Evolutionary conservation across 2,797 vertebrate species (phyloP), one percentile per base, ranked within the genome.

Genomic region (Enteromius thamalakanensis): DNA sequence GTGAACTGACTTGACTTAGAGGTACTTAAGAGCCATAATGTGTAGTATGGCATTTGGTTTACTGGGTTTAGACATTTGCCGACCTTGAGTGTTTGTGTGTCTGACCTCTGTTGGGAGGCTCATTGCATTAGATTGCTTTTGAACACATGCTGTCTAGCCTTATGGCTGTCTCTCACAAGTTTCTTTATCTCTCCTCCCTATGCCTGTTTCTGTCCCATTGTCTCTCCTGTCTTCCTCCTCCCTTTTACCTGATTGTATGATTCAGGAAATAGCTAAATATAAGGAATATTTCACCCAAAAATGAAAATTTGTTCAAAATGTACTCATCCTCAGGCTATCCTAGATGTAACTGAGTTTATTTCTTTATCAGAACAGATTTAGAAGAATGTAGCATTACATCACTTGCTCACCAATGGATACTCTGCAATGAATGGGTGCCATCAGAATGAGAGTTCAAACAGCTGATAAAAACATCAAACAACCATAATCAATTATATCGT

Each of bases 91-190:
- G 75, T 64, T 64, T 82, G 55, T 78, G 26, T 65, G 5, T 49
- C 49, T 75, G 60, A 32, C 60, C 67, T 75, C 68, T 53, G 72
- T 71, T 76, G 67, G 29, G 42, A 67, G 60, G 67, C 55, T 47
- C 14, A 21, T 81, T 81, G 71, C 32, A n/a, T 47, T 68, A 78
- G 34, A 72, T 78, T 74, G 19, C 70, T 75, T 78, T 72, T 4
- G 55, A 78, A 32, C 80, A 55, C 76, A 79, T 68, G 69, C 82
- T 81, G 79, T 71, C 75, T 8, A 11, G 40, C 79, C 76, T 70
- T 84, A 77, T 84, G 83, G 75, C 62, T 26, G 1, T 45, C n/a
- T 47, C 60, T 76, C 71, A 60, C 47, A 53, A 40, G 21, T 74
- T 15, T 80, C 19, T 71, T 53, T 58, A 49, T 65, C 64, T 80